Percentiles rank a stretch among this genome's conserved stretches.
These are phyloP conservation scores for Malurus alboscapulatus DNA, from an alignment of 2,113 vertebrate genomes.

Conservation along the genomic window DNA sequence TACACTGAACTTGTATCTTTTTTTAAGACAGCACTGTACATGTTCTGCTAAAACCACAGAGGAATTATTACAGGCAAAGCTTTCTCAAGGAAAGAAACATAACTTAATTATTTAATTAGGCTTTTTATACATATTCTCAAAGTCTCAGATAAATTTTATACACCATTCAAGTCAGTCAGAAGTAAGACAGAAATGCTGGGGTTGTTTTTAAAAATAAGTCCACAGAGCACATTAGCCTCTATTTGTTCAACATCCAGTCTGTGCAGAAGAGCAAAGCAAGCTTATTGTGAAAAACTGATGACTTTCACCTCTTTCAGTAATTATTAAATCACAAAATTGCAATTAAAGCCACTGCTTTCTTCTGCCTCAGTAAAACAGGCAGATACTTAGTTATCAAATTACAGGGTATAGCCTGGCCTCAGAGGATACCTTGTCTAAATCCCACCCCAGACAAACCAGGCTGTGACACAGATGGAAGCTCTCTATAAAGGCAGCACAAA, in stretches of 20 bases:
- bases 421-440: neutral
- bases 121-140: neutral
- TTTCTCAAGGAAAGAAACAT: neutral
- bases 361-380: neutral
- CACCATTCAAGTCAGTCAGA: neutral
- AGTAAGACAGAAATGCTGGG: neutral
- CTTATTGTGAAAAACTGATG: neutral
- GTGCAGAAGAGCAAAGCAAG: neutral
- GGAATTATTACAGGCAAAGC: neutral
- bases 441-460: neutral
- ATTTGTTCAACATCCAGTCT: neutral
- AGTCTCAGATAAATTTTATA: neutral
- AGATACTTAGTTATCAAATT: neutral
- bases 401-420: neutral
- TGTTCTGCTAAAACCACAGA: neutral
- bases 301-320: neutral
- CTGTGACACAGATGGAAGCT: neutral
- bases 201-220: rapidly evolving
- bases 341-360: neutral
- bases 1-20: neutral
- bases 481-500: neutral
- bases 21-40: neutral
- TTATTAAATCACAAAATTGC: neutral
- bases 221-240: neutral
- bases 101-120: neutral